These are phyloP conservation scores for Radopholus similis DNA, from an alignment of 1,140 invertebrate species.

Conservation along the genomic window DNA sequence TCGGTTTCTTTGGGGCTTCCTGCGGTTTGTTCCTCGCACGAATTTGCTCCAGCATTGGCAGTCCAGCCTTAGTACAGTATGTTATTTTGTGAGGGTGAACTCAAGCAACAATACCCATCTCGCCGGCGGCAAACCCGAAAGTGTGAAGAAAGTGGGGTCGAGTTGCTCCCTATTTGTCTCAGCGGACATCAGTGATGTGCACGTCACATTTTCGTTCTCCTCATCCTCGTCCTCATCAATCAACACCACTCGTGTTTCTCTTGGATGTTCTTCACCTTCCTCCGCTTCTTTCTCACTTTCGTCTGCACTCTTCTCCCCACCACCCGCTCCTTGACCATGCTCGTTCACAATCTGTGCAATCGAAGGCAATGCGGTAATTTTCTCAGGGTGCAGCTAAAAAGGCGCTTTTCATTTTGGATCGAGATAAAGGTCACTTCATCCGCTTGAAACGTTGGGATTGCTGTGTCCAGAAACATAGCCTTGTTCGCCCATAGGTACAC, in stretches of 20 bases:
- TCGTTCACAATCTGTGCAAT: background rate
- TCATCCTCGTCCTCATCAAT: slow-evolving; percentile 60
- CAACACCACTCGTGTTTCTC: slow-evolving; percentile 22
- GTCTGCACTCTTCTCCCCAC: background rate
- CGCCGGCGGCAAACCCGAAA: slow-evolving; percentile 62
- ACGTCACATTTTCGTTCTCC: background rate
- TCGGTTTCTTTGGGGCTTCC: slow-evolving; percentile 73
- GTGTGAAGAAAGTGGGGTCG: background rate
- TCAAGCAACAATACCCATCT: too few relatives aligned
- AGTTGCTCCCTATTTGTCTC: background rate
- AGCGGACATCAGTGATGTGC: background rate
- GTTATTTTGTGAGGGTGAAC: too few relatives aligned
- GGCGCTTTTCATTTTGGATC: background rate
- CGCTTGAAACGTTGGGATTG: background rate
- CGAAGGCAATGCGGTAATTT: background rate
- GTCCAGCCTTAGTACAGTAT: slow-evolving; percentile 90
- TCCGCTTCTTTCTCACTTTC: slow-evolving; percentile 25
- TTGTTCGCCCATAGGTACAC: slow-evolving; percentile 90
- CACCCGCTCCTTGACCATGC: background rate
- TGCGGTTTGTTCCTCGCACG: slow-evolving; percentile 84
- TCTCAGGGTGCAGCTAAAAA: background rate
- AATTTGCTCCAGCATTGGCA: slow-evolving; percentile 82
- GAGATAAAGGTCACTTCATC: background rate
- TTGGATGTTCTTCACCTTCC: slow-evolving; percentile 42
- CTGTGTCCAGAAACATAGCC: slow-evolving; percentile 66